A percentile compares a stretch with the other conserved stretches of the same genome.
These are phyloP conservation scores for Saccopteryx leptura DNA, from an alignment of 2,113 vertebrate genomes.

Conservation along the genomic window DNA sequence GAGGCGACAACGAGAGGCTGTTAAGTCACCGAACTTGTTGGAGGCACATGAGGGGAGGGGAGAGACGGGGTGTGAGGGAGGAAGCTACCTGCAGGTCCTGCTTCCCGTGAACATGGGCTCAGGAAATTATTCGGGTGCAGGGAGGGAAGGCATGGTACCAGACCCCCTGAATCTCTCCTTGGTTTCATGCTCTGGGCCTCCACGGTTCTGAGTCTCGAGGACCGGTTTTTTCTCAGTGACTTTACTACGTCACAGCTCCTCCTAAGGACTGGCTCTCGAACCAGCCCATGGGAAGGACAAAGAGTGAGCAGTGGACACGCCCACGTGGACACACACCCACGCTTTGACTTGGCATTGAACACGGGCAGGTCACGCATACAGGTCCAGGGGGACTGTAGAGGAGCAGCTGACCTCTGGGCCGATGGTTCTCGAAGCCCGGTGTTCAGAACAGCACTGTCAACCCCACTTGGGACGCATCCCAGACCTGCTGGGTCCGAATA, in stretches of 20 bases:
- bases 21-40: background rate
- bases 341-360: fast-evolving
- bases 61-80: background rate
- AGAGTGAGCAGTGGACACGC: background rate
- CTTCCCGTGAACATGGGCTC: background rate
- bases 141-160: no score
- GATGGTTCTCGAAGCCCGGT: fast-evolving
- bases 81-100: fast-evolving
- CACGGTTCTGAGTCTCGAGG: fast-evolving
- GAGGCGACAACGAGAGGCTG: background rate
- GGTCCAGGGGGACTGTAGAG: background rate
- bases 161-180: background rate
- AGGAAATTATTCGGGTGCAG: background rate
- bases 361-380: background rate
- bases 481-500: background rate
- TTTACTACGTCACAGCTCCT: background rate
- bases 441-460: background rate
- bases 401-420: background rate
- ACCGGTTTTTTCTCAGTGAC: background rate
- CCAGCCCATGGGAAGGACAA: no score
- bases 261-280: background rate
- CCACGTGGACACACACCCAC: no score
- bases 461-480: background rate
- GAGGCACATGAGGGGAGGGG: background rate
- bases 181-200: background rate